Conservation (phyloP, 2,888 invertebrate species). For the Tetramorium bicarinatum region DNA sequence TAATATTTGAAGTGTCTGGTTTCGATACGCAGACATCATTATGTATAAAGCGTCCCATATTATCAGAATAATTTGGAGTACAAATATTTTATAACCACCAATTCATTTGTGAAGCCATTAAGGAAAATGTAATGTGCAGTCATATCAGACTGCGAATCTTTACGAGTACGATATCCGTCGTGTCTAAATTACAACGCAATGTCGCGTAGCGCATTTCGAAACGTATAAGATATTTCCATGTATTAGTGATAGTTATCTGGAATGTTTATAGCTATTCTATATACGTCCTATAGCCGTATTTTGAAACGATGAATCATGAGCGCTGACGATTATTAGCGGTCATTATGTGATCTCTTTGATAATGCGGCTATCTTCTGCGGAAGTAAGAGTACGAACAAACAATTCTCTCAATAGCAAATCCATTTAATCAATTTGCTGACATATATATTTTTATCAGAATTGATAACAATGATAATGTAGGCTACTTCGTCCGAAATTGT, state of each 20-base stretch:
- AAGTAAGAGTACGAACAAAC: conserved; percentile 10
- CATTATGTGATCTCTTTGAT: conserved; percentile 16
- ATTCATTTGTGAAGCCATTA: conserved; percentile 44
- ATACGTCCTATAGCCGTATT: neutral
- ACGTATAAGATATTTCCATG: conserved; percentile 16
- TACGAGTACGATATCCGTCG: conserved; percentile 36
- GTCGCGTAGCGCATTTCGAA: conserved; percentile 27
- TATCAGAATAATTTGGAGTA: conserved; percentile 15
- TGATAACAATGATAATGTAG: neutral
- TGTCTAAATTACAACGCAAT: conserved; percentile 32
- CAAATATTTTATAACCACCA: conserved; percentile 41
- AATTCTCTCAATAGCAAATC: conserved; percentile 1
- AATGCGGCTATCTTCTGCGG: conserved; percentile 7
- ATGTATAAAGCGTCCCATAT: neutral
- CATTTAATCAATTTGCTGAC: conserved; percentile 15
- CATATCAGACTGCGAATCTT: conserved; percentile 36
- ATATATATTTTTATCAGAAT: conserved; percentile 29
- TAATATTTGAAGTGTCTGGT: conserved; percentile 13
- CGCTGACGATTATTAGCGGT: conserved; percentile 4
- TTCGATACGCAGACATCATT: conserved; percentile 35
- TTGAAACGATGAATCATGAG: neutral
- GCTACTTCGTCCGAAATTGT: neutral
- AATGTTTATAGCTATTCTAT: conserved; percentile 13
- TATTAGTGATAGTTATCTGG: conserved; percentile 35
- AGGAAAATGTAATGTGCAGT: conserved; percentile 32